Base-by-base conservation (phyloP, 2,797 vertebrate species). In the Coendou prehensilis region DNA sequence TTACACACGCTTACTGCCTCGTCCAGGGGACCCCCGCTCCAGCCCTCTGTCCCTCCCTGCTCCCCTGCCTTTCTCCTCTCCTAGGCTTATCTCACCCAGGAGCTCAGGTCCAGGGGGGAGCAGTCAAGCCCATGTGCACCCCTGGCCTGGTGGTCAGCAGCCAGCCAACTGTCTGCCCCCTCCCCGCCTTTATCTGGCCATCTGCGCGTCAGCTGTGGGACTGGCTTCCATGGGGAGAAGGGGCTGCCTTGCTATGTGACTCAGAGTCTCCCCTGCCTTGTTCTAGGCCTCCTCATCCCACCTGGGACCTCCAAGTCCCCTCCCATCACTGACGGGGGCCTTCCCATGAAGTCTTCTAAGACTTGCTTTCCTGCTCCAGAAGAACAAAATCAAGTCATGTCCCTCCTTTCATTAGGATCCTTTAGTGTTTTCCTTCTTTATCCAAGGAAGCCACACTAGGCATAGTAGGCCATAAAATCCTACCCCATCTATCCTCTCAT, bases 141-240 rank as follows among this genome's bases (percentile, higher is more conserved):
- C 64, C 80, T 28, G 37, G 73, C 59, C 61, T n/a, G 67, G 91
- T 0, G 14, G 89, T 89, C 94, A 87, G 86, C 83, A 95, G 89
- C 79, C 45, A 11, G 52, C 37, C 80, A 64, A 50, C 50, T 10
- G 54, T 56, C 75, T 73, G 89, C 64, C 82, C 45, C 30, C 45
- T 26, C 83, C 79, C 18, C 0, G 80, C 26, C 59, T 96, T 96
- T 96, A 94, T 97, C 97, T 93, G 95, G 91, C 97, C 93, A 96
- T 97, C 96, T 97, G 96, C 87, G 89, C 0, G 0, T 92, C 69
- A 93, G 92, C 91, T 52, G 37, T 18, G 28, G 63, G 52, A 14
- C 73, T 5, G 89, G 26, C 80, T 87, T 87, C 52, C 5, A 1
- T 28, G n/a, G 50, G 13, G 23, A 41, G 50, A 2, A 2, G 18